These are phyloP conservation scores for Halichoeres trimaculatus DNA, from an alignment of 2,113 vertebrate genomes.

Conservation along the genomic window DNA sequence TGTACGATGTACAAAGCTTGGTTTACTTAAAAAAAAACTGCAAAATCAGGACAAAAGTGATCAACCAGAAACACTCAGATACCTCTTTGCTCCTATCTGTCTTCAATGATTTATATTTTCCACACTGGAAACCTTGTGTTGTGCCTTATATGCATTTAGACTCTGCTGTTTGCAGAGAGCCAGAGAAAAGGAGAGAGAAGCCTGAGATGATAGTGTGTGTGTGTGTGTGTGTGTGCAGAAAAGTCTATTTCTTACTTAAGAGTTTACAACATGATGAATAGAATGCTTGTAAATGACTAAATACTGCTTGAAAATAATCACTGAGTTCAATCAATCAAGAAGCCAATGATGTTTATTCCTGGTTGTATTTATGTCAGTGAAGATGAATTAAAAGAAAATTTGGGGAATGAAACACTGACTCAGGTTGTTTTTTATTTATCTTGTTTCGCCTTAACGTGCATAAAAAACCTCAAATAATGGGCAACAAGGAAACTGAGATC, in stretches of 20 bases:
- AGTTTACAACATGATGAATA: background rate
- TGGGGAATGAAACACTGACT: background rate
- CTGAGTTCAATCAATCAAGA: background rate
- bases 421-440: background rate
- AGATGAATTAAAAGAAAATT: conserved; percentile 33
- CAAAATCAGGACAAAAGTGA: background rate
- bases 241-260: background rate
- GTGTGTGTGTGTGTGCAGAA: background rate
- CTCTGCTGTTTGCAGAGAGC: background rate
- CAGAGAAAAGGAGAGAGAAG: background rate
- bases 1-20: background rate
- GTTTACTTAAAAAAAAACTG: background rate
- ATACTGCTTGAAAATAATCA: too few relatives aligned
- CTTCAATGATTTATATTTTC: conserved; percentile 52
- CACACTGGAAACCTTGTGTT: conserved; percentile 70
- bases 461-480: background rate
- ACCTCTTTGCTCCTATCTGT: background rate
- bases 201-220: background rate
- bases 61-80: background rate
- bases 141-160: conserved; percentile 62
- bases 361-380: conserved; percentile 1
- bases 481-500: too few relatives aligned
- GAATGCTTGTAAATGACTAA: background rate
- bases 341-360: background rate
- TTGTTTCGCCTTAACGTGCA: background rate